Evolutionary conservation across 2,797 vertebrate species (phyloP).

Genomic region (Anabacerthia variegaticeps): DNA sequence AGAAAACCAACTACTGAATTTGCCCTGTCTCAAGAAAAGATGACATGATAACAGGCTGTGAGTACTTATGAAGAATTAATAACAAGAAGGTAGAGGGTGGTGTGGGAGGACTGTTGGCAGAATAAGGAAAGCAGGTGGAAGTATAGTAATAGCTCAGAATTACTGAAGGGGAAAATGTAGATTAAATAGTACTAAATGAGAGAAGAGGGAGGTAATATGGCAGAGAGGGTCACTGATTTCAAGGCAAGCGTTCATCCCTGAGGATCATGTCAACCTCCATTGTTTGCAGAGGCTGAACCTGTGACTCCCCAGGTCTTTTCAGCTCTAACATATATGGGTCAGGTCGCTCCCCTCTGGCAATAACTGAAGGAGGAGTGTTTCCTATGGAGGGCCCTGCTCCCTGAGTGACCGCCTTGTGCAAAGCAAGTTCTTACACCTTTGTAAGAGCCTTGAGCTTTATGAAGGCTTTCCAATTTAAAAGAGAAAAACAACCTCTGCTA

Average conservation of each 20-base stretch:
- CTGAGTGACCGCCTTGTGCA: background rate
- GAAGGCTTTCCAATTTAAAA: background rate
- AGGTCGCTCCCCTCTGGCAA: background rate
- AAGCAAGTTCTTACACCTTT: background rate
- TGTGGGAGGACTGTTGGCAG: conserved; percentile 28
- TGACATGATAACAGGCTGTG: conserved; percentile 10
- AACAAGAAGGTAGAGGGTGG: background rate
- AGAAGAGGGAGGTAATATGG: background rate
- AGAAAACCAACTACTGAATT: background rate
- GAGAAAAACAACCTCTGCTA: background rate
- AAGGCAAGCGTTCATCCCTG: background rate
- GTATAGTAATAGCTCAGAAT: conserved; percentile 3
- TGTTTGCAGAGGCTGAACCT: background rate
- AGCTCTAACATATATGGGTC: background rate
- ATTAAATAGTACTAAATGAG: conserved; percentile 23
- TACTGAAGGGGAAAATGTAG: conserved; percentile 20
- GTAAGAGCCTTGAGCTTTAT: background rate
- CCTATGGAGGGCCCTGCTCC: background rate
- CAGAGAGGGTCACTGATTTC: background rate
- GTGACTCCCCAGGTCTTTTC: background rate
- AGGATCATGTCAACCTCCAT: background rate
- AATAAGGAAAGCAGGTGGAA: background rate
- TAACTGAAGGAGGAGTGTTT: background rate
- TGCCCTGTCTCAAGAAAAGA: conserved; percentile 16
- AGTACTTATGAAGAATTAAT: conserved; percentile 32